Base-by-base conservation (phyloP, 2,888 invertebrate species). In the Lapara coniferarum region DNA sequence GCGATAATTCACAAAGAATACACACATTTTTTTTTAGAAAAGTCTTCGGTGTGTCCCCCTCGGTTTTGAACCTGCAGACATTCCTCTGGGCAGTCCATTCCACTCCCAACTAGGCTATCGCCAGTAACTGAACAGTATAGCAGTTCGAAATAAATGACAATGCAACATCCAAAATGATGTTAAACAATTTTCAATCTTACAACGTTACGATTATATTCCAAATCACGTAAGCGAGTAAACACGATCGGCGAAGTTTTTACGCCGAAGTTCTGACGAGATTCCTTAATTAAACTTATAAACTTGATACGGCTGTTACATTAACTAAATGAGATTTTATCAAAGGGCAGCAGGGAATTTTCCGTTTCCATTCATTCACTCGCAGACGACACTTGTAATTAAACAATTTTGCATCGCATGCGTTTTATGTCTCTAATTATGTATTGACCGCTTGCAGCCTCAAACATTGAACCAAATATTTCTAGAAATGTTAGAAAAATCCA, bases 271-370 rank as follows among this genome's bases (percentile, higher is more conserved):
- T 19, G 63, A 49, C 63, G 13, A 30, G 66, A 49, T 14, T 30
- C 66, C 55, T 66, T 69, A 53, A 69, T 66, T 69, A 69, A 69
- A 69, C 66, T 69, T 66, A 49, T 56, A 56, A 69, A 69, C 66
- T 66, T 46, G 66, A 69, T 69, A 69, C 69, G 69, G 66, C 30
- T 66, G 49, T 66, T 52, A 59, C 68, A 68, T 68, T 68, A 68
- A 68, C 59, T 37, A 49, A 68, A 68, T 68, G 58, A 53, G 59
- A 49, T 59, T 52, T 59, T 52, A 68, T 53, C 59, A 63, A 49
- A 63, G 63, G 63, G 19, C 46, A 63, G 49, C 2, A 13, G 63
- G 19, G 63, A 13, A 63, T 63, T 63, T 63, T 63, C 63, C 49
- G 63, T 63, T 63, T 63, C 46, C 63, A 49, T 63, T 63, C 46